phyloP scores from a whole-genome alignment of 2,113 vertebrate genomes.

The Typhlomys cinereus region DNA sequence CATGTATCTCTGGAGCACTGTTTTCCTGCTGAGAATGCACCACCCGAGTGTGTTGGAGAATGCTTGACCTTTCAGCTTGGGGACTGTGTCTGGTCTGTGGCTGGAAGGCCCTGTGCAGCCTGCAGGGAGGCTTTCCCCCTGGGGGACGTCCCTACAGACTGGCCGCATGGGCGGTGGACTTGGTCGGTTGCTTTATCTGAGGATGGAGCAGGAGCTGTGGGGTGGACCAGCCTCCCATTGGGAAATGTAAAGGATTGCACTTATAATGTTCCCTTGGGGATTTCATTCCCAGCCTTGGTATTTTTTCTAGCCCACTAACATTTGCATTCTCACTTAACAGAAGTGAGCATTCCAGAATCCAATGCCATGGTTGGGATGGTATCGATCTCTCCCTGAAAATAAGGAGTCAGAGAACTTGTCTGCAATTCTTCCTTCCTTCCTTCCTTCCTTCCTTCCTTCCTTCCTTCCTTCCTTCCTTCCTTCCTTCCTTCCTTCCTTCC shows the following conservation, averaged over 20 bases:
- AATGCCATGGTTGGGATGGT: not conserved
- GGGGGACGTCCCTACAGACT: constrained; percentile 64
- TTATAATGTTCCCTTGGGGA: constrained; percentile 40
- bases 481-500: too few relatives aligned
- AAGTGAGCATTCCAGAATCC: not conserved
- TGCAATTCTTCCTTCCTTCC: not conserved
- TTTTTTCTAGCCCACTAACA: not conserved
- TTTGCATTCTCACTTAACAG: constrained; percentile 2
- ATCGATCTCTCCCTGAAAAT: not conserved
- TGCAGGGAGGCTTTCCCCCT: constrained; percentile 35
- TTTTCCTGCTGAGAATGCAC: constrained; percentile 73
- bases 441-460: too few relatives aligned
- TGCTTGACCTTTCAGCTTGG: constrained; percentile 86
- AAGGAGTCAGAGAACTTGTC: not conserved
- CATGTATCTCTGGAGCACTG: constrained; percentile 86
- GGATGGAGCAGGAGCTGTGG: rapidly evolving
- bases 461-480: too few relatives aligned
- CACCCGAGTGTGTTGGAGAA: constrained; percentile 85
- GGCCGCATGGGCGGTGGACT: constrained; percentile 53
- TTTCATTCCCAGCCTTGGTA: not conserved
- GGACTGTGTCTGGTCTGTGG: constrained; percentile 78
- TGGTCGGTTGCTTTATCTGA: constrained; percentile 16
- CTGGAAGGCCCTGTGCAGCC: constrained; percentile 86
- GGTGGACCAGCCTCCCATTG: not conserved
- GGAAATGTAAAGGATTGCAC: not conserved